Conservation (phyloP, 2,888 invertebrate genomes). For the Pristionchus mayeri region DNA sequence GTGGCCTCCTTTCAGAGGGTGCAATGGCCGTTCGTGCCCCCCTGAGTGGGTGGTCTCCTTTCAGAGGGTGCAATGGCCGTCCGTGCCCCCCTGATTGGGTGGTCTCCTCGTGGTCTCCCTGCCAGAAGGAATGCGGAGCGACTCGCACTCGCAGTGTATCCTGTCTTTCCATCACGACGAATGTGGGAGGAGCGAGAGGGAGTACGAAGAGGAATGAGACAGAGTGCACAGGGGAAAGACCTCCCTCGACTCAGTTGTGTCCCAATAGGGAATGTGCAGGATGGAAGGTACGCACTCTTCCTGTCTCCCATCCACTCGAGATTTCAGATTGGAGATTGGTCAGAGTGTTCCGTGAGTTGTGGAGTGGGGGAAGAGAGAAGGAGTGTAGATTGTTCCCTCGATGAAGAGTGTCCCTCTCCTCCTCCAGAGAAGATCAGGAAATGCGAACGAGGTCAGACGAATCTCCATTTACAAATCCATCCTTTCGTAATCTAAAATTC, state of each 20-base stretch:
- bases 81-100: slow-evolving; percentile 89
- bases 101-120: slow-evolving; percentile 52
- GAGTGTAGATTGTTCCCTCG: too few species aligned
- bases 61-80: slow-evolving; percentile 89
- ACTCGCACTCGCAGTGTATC: slow-evolving; percentile 86
- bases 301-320: not conserved
- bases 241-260: slow-evolving; percentile 83
- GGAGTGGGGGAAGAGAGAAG: slow-evolving; percentile 90
- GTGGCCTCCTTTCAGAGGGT: too few species aligned
- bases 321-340: slow-evolving; percentile 66
- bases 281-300: slow-evolving; percentile 35
- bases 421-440: too few species aligned
- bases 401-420: too few species aligned
- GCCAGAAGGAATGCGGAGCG: slow-evolving; percentile 17
- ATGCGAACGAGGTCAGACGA: too few species aligned
- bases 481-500: too few species aligned
- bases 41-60: too few species aligned
- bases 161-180: slow-evolving; percentile 82
- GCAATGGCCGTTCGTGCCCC: too few species aligned
- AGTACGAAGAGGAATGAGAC: slow-evolving; percentile 93
- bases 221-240: slow-evolving; percentile 86
- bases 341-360: slow-evolving; percentile 90
- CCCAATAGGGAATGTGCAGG: slow-evolving; percentile 76
- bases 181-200: slow-evolving; percentile 86
- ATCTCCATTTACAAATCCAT: too few species aligned